phyloP scores from a whole-genome alignment of 2,888 invertebrate genomes.

The Argyresthia goedartella region DNA sequence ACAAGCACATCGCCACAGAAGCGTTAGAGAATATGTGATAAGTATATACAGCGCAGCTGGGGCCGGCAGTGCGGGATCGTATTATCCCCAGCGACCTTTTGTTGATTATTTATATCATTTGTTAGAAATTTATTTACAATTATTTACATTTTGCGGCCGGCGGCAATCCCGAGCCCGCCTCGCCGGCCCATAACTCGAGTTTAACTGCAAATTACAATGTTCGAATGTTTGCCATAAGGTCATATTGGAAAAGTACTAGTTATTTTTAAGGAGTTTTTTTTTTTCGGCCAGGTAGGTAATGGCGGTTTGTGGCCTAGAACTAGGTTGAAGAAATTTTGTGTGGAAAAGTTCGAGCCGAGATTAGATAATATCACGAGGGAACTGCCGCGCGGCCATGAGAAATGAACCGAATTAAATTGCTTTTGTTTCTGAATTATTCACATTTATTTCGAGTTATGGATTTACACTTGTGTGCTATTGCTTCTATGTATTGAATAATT shows the following conservation, averaged over 20 bases:
- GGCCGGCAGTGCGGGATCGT: neutral
- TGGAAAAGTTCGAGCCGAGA: slow-evolving; percentile 31
- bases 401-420: slow-evolving; percentile 27
- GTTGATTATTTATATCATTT: slow-evolving; percentile 6
- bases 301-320: slow-evolving; percentile 23
- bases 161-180: slow-evolving; percentile 3
- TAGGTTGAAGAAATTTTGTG: slow-evolving; percentile 43
- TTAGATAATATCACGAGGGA: slow-evolving; percentile 39
- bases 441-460: too few species aligned
- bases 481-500: too few species aligned
- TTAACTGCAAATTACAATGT: slow-evolving; percentile 12
- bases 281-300: slow-evolving; percentile 11
- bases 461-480: too few species aligned
- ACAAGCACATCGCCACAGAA: too few species aligned
- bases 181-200: slow-evolving; percentile 7
- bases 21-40: neutral
- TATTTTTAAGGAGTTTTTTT: slow-evolving; percentile 21
- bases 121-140: slow-evolving; percentile 7
- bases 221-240: slow-evolving; percentile 4
- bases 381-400: neutral
- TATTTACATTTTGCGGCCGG: slow-evolving; percentile 6
- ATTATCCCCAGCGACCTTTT: neutral
- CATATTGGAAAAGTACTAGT: slow-evolving; percentile 15
- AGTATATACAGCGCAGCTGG: neutral
- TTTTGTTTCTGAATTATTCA: slow-evolving; percentile 43